Evolutionary conservation across 2,888 invertebrate species (phyloP), one percentile per base, ranked within the genome.

Genomic region (Eudasyphora cyanicolor): DNA sequence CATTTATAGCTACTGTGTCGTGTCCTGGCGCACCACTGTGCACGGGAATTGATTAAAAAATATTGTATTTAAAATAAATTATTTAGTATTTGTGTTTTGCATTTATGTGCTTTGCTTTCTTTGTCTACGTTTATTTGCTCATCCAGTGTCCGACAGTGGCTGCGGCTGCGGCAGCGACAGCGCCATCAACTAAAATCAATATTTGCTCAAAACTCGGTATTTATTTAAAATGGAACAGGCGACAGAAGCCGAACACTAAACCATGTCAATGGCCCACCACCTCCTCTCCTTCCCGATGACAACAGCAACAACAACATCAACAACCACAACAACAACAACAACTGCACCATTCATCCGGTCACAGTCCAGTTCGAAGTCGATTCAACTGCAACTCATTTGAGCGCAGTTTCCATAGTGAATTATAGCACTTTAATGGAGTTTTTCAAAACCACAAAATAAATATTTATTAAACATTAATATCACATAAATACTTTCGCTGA

Each of bases 351-450:
- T 6, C 21, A 21, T 21, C 1, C 2, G 3, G 3, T 7, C n/a
- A 2, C 8, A 19, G 54, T 54, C 21, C 21, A 10, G 21, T 54
- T 7, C 54, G n/a, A n/a, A n/a, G n/a, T n/a, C n/a, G n/a, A n/a
- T n/a, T n/a, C n/a, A n/a, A n/a, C n/a, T n/a, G n/a, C n/a, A 54
- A 35, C 32, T 45, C n/a, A 19, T 3, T 14, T 29, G 2, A 64
- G 64, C 21, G 27, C n/a, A n/a, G n/a, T 69, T 75, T 74, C 49
- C 27, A 67, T 76, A 79, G 71, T 79, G 60, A 82, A 79, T 79
- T 82, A 79, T 75, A 76, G 64, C 79, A 71, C 75, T 82, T 81
- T 78, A 84, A 81, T 84, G 76, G 81, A 81, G 81, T 82, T 73
- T 84, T 76, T 17, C 5, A 69, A 82, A 79, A 76, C 82, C 82